These are phyloP conservation scores for Oxystoma pomonae DNA, from an alignment of 2,888 invertebrate genomes.

Conservation along the genomic window DNA sequence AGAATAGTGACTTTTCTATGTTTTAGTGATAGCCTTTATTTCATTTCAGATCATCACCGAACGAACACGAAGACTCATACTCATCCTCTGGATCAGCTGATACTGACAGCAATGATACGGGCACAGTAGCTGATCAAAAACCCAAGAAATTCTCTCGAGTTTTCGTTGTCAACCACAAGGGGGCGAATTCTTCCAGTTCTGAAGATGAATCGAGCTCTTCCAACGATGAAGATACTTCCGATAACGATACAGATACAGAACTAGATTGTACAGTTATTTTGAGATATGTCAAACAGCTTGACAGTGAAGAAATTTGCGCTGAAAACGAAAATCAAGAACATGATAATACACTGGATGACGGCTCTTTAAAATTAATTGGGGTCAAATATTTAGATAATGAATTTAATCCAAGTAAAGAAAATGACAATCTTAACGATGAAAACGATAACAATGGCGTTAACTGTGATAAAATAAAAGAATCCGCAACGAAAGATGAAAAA, in stretches of 20 bases:
- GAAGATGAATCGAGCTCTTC: conserved; percentile 48
- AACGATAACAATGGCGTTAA: neutral
- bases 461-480: neutral
- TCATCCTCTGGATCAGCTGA: conserved; percentile 29
- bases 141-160: conserved; percentile 59
- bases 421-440: neutral
- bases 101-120: conserved; percentile 53
- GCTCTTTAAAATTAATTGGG: neutral
- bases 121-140: conserved; percentile 54
- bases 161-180: conserved; percentile 62
- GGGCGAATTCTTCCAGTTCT: conserved; percentile 51
- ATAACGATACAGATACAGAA: conserved; percentile 58
- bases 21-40: neutral
- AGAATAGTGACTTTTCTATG: too few species aligned
- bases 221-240: conserved; percentile 59
- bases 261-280: conserved; percentile 49
- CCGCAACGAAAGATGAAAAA: neutral
- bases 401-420: neutral
- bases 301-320: conserved; percentile 23
- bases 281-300: conserved; percentile 41
- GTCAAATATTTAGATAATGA: neutral
- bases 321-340: conserved; percentile 16
- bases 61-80: conserved; percentile 32
- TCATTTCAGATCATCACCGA: conserved; percentile 26
- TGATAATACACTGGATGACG: neutral